Evolutionary conservation across 35 echinoderm and acorn worm species (phyloP), one percentile per base, ranked within the genome.

Genomic region (Apostichopus californicus): DNA sequence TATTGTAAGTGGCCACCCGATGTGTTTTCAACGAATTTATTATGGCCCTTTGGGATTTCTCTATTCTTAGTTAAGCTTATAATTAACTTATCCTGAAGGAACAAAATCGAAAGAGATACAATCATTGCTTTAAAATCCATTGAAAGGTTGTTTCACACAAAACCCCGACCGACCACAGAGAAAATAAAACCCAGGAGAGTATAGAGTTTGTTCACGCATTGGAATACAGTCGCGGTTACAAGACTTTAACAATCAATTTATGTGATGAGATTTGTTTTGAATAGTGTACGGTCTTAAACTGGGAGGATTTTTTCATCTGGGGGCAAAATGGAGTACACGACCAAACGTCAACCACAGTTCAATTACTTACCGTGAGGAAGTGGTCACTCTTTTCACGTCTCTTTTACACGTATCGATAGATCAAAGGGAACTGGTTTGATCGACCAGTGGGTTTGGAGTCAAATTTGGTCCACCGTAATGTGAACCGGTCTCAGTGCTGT

Each of bases 61-160:
- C 81, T 85, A 85, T 58, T 85, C 81, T 85, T n/a, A 85, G 81
- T 17, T 85, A 85, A 85, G 81, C 55, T 85, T 56, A 85, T 85
- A 85, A 85, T 85, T 85, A 85, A 85, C 56, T 85, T 85, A 85
- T 85, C 81, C 81, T 24, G 55, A 85, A 85, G 81, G 81, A 58
- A 85, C 24, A 56, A 85, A 85, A 58, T 59, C 55, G 57, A 85
- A 85, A 85, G 23, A 85, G 57, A 85, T 85, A 85, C 81, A 85
- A 56, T 61, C 55, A 20, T 54, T 20, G 6, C 54, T n/a, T 85
- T 85, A 59, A 17, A 14, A 85, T 18, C 7, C 55, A 55, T 28
- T 81, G 34, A 85, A 85, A 85, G 14, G 55, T 58, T 59, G 21
- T 59, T 59, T 58, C 55, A 85, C 55, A 17, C 54, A 85, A 56